Evolutionary conservation across 2,113 vertebrate genomes (phyloP).

Genomic region (Silurus asotus): DNA sequence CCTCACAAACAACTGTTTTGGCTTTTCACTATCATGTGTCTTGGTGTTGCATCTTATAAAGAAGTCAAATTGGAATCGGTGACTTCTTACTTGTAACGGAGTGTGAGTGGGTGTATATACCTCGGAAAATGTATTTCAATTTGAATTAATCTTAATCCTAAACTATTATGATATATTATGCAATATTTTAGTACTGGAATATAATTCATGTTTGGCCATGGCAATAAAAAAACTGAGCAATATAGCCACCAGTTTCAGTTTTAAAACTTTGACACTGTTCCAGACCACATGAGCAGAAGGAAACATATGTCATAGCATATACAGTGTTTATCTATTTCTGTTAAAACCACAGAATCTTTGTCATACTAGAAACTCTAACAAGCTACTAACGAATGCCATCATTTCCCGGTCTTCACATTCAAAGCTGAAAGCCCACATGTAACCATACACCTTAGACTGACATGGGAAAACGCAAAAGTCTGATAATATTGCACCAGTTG

Average conservation of each 20-base stretch:
- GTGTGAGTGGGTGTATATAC: no score
- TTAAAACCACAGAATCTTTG: not conserved
- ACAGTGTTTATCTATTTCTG: not conserved
- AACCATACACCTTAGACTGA: not conserved
- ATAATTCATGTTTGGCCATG: not conserved
- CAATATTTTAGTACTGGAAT: not conserved
- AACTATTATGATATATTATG: not conserved
- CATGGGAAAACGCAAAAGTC: not conserved
- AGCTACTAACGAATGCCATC: not conserved
- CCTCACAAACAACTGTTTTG: no score
- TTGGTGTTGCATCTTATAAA: no score
- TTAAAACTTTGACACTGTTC: not conserved
- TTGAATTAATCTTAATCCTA: not conserved
- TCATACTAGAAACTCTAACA: not conserved
- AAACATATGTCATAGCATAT: not conserved
- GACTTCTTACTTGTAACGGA: no score
- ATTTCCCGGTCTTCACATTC: not conserved
- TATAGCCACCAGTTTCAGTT: not conserved
- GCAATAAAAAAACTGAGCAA: not conserved
- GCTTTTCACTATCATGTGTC: no score
- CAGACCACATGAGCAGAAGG: not conserved
- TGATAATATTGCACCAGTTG: not conserved
- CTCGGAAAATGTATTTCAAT: not conserved
- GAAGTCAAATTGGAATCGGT: no score
- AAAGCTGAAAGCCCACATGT: not conserved